phyloP scores from a whole-genome alignment of 2,797 vertebrate genomes.

The Brotogeris chrysoptera region DNA sequence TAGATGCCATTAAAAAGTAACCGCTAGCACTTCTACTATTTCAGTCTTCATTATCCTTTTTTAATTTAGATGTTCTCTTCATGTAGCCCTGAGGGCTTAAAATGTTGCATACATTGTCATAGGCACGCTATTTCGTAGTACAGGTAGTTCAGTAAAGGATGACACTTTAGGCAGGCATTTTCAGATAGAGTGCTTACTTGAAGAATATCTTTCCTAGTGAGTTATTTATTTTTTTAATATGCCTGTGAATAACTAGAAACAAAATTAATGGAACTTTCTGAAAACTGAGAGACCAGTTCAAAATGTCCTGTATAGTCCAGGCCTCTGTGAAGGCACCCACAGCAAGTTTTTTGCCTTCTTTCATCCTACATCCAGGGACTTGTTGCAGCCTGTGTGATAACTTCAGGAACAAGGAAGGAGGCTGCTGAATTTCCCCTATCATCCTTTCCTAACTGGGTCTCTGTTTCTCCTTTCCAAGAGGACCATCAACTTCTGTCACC shows the following conservation, averaged over 20 bases:
- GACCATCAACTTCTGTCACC: background rate
- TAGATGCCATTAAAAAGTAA: background rate
- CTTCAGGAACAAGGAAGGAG: background rate
- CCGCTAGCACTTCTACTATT: background rate
- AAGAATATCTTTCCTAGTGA: background rate
- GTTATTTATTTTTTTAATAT: background rate
- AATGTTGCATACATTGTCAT: background rate
- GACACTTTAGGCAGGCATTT: background rate
- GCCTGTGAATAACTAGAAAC: background rate
- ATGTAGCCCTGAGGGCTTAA: background rate
- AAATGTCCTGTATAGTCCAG: background rate
- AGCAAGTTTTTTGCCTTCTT: background rate
- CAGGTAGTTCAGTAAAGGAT: background rate
- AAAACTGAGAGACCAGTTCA: background rate
- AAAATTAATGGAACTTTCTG: background rate
- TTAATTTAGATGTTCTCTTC: background rate
- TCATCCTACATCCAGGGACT: background rate
- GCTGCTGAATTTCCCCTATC: background rate
- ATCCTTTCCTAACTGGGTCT: background rate
- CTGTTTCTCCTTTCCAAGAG: background rate
- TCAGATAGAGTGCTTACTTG: background rate
- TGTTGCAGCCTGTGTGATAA: background rate
- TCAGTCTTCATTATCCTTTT: background rate
- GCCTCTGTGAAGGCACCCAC: rapidly evolving
- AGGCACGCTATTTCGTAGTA: background rate